Base-by-base conservation (phyloP, 1,140 invertebrate species). In the Drosophila setifemur region DNA sequence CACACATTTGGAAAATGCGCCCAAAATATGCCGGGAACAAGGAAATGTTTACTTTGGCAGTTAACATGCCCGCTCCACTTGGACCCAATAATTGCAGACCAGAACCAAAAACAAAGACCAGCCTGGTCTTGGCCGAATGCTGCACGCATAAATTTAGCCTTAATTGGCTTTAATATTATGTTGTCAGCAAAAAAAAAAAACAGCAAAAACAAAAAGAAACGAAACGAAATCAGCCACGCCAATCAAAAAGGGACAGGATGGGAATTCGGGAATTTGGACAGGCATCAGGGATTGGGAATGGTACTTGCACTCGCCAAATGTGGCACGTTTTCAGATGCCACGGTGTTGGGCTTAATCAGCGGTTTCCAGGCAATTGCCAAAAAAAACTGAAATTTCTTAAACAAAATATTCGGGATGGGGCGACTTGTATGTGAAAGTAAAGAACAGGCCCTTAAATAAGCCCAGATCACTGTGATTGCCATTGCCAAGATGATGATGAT, bases 81-180 rank as follows among this genome's bases (percentile, higher is more conserved):
- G 70, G 49, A 50, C 52, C 60, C 74, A 69, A 79, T 79, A 82
- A 83, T 83, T 82, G 78, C 74, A 42, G 50, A 31, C 54, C 63
- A 71, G 49, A 58, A 16, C 29, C 43, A 16, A 57, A 70, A 49
- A 33, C 31, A 67, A 14, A 31, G 25, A 40, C 66, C 37, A 70
- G 29, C 54, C 31, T 53, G 45, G 55, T 39, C 72, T 74, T 74
- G 75, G 57, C 75, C 75, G 71, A 58, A 64, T 79, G 77, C 70
- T 85, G 78, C 33, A 85, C 78, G 78, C 78, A 83, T 83, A 83
- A 83, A 83, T 83, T 83, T 83, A 83, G 78, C 78, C 78, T 85
- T 83, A 83, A 83, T 83, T 83, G 78, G 78, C 78, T 83, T 79
- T 85, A 83, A 83, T 83, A 83, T 83, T 83, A 83, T 85, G 81